phyloP scores from a whole-genome alignment of 2,797 vertebrate species.

The Sebastes trivittatus region DNA sequence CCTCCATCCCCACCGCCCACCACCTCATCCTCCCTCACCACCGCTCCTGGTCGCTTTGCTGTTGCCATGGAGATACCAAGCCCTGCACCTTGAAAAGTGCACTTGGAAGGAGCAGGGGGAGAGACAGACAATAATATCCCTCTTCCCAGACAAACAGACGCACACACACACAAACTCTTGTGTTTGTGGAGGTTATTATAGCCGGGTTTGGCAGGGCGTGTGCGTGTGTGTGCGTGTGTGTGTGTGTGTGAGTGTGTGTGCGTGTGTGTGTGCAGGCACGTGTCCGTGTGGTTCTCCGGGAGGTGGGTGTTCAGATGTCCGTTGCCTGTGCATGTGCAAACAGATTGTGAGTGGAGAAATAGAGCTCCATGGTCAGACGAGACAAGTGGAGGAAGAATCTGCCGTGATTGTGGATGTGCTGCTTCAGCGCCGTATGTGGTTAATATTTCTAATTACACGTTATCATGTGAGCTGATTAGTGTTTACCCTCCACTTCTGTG shows the following conservation, averaged over 20 bases:
- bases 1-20: conserved; percentile 14
- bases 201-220: conserved; percentile 41
- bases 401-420: conserved; percentile 37
- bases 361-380: conserved; percentile 55
- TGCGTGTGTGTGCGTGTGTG: background rate
- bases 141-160: conserved; percentile 68
- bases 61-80: conserved; percentile 87
- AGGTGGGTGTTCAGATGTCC: conserved; percentile 69
- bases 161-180: conserved; percentile 36
- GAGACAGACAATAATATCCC: conserved; percentile 77
- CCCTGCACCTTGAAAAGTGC: conserved; percentile 85
- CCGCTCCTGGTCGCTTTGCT: conserved; percentile 73
- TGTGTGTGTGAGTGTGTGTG: background rate
- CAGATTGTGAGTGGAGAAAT: conserved; percentile 70
- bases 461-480: background rate
- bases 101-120: conserved; percentile 73
- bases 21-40: conserved; percentile 39
- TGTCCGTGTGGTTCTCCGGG: conserved; percentile 29
- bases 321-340: conserved; percentile 67
- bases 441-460: conserved; percentile 32
- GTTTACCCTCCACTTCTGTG: conserved; percentile 15
- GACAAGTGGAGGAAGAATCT: conserved; percentile 54
- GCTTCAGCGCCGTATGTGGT: background rate
- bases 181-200: conserved; percentile 74
- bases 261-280: conserved; percentile 14